Percentiles rank a stretch among this genome's conserved stretches.
These are phyloP conservation scores for Ochotona curzoniae DNA, from an alignment of 2,113 vertebrate genomes.

Conservation along the genomic window DNA sequence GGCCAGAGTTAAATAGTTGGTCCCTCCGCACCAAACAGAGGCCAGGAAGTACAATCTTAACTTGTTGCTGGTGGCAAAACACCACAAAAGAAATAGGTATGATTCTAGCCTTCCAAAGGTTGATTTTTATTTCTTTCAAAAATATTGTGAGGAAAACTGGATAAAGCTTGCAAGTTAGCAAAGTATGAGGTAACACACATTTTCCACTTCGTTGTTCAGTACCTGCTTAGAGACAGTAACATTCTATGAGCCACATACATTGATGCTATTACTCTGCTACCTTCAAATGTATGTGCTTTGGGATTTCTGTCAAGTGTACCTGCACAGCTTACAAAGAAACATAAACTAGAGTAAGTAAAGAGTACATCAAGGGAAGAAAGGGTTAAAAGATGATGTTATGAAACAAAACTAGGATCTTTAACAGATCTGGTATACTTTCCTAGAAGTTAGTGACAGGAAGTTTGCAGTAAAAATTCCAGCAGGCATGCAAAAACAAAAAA, in stretches of 20 bases:
- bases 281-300: neutral
- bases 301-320: neutral
- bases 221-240: neutral
- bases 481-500: neutral
- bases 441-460: neutral
- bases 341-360: neutral
- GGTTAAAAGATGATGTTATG: neutral
- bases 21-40: neutral
- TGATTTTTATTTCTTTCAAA: neutral
- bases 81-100: neutral
- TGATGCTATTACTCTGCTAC: neutral
- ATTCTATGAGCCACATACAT: neutral
- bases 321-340: neutral
- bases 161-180: neutral
- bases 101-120: neutral
- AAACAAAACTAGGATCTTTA: neutral
- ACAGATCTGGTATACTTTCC: neutral
- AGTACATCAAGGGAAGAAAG: neutral
- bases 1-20: neutral
- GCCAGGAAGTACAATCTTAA: neutral
- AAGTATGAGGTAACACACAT: neutral
- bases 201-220: neutral
- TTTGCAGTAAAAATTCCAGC: neutral
- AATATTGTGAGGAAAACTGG: neutral
- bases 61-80: neutral